A percentile compares a stretch with the other conserved stretches of the same genome.
These are phyloP conservation scores for Tetramorium alpestre DNA, from an alignment of 1,140 invertebrate genomes.

Conservation along the genomic window DNA sequence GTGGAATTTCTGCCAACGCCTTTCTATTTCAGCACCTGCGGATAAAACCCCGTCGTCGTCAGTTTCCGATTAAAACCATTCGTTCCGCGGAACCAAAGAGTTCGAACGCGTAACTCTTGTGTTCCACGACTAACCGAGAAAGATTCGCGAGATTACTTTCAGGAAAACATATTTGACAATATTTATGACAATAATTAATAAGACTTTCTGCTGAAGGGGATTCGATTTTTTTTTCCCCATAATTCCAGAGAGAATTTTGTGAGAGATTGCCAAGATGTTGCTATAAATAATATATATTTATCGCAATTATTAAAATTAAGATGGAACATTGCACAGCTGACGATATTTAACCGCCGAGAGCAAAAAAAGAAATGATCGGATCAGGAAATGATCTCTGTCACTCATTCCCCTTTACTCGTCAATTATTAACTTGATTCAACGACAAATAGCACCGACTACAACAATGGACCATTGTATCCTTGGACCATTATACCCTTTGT, in stretches of 20 bases:
- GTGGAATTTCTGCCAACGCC: constrained; percentile 54
- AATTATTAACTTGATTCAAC: constrained; percentile 52
- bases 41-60: constrained; percentile 11
- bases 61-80: constrained; percentile 9
- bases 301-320: background rate
- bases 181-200: background rate
- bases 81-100: background rate
- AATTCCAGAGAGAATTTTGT: no score
- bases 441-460: constrained; percentile 42
- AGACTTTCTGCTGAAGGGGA: background rate
- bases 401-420: background rate
- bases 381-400: constrained; percentile 15
- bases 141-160: background rate
- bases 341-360: background rate
- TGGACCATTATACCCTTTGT: constrained; percentile 44
- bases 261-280: background rate
- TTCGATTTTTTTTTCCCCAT: background rate
- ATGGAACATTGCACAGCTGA: background rate
- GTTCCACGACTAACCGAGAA: background rate
- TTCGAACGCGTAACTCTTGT: background rate
- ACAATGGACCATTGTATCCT: constrained; percentile 57
- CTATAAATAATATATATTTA: background rate
- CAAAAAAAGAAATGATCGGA: background rate
- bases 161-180: background rate
- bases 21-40: constrained; percentile 40